phyloP scores from a whole-genome alignment of 2,113 vertebrate genomes.

The Solea solea region DNA sequence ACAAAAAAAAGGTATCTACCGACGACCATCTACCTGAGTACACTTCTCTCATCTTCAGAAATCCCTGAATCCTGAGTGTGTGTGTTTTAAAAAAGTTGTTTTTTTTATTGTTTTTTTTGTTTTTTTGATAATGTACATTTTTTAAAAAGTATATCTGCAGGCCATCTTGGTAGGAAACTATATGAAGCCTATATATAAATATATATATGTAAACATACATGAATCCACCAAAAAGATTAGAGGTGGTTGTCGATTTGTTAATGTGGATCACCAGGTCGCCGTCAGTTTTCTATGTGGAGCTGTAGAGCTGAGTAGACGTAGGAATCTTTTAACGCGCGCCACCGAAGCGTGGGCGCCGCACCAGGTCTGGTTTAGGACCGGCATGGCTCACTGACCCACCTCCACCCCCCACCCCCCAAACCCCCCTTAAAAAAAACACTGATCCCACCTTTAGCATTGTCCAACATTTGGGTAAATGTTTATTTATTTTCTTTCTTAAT shows the following conservation, averaged over 20 bases:
- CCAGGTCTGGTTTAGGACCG: conserved; percentile 80
- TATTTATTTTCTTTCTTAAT: conserved; percentile 36
- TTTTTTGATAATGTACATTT: conserved; percentile 82
- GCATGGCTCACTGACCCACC: conserved; percentile 68
- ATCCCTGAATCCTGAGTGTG: conserved; percentile 84
- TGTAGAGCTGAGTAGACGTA: conserved; percentile 85
- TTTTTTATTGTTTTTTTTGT: no score
- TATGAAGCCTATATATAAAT: conserved; percentile 75
- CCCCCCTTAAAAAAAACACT: conserved; percentile 48
- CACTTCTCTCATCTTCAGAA: conserved; percentile 15
- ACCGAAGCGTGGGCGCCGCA: conserved; percentile 19
- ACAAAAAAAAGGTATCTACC: background rate
- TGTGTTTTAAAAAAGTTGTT: conserved; percentile 72
- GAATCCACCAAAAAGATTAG: conserved; percentile 72
- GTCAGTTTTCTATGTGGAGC: conserved; percentile 85
- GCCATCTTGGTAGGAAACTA: conserved; percentile 78
- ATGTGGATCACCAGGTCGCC: conserved; percentile 83
- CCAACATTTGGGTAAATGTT: conserved; percentile 55
- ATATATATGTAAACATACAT: conserved; percentile 61
- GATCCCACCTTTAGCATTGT: conserved; percentile 59
- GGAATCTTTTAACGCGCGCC: conserved; percentile 70
- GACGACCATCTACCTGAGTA: background rate
- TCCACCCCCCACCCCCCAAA: conserved; percentile 55
- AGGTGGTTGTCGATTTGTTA: conserved; percentile 81
- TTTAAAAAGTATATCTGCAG: conserved; percentile 77